These are phyloP conservation scores for Salvelinus sp. DNA, from an alignment of 2,113 vertebrate species.

Conservation along the genomic window DNA sequence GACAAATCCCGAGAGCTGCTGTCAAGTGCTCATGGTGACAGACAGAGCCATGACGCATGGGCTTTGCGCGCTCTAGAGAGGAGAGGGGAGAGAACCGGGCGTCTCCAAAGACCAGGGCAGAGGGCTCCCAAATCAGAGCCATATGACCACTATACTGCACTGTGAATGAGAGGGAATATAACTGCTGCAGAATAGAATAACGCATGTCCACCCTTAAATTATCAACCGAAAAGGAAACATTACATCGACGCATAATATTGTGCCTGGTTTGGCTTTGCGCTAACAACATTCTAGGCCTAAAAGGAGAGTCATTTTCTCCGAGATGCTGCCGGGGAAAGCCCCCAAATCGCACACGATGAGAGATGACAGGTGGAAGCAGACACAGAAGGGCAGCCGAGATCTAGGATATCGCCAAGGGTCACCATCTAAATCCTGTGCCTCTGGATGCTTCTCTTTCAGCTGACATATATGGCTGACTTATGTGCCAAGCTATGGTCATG, in stretches of 20 bases:
- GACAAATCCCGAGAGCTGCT: slow-evolving; percentile 54
- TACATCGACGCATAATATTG: background rate
- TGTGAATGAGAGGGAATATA: slow-evolving; percentile 40
- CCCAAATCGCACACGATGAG: slow-evolving; percentile 56
- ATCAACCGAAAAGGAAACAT: background rate
- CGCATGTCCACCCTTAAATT: background rate
- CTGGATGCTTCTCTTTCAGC: slow-evolving; percentile 42
- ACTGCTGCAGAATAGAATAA: background rate
- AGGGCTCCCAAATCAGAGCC: slow-evolving; percentile 70
- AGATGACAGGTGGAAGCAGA: slow-evolving; percentile 71
- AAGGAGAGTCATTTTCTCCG: slow-evolving; percentile 40
- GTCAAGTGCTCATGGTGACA: slow-evolving; percentile 53
- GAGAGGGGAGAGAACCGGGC: slow-evolving; percentile 32
- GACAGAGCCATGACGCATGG: slow-evolving; percentile 54
- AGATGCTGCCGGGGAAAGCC: slow-evolving; percentile 43
- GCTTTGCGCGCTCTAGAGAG: slow-evolving; percentile 48
- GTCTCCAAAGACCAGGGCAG: slow-evolving; percentile 43
- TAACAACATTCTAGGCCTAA: slow-evolving; percentile 39
- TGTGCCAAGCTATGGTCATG: slow-evolving; percentile 30
- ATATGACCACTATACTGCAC: slow-evolving; percentile 62
- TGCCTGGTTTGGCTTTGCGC: slow-evolving; percentile 15
- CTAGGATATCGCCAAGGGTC: slow-evolving; percentile 66
- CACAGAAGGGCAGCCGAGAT: slow-evolving; percentile 60
- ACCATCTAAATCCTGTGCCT: slow-evolving; percentile 58
- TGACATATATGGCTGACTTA: slow-evolving; percentile 41